phyloP scores from a whole-genome alignment of 1,140 invertebrate genomes.

The Solenopsis invicta region DNA sequence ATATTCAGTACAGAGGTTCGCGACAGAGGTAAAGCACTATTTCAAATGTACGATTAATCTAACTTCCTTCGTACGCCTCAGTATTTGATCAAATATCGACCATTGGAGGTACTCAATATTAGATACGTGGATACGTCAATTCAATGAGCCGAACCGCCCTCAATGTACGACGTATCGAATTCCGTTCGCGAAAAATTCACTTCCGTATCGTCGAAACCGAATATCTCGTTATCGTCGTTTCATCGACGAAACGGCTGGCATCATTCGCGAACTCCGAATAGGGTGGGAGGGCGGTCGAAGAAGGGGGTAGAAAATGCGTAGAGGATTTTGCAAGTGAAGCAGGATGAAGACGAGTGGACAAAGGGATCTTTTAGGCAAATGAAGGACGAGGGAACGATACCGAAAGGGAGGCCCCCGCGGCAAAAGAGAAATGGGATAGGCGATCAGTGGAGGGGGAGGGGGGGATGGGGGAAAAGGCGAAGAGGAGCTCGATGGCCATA shows the following conservation, averaged over 20 bases:
- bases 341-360: conserved; percentile 76
- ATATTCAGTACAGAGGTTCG: neutral
- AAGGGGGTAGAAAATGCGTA: conserved; percentile 33
- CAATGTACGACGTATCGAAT: conserved; percentile 54
- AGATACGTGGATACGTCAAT: conserved; percentile 59
- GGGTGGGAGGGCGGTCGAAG: neutral
- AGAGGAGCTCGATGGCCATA: conserved; percentile 67
- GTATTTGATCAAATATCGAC: conserved; percentile 58
- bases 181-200: conserved; percentile 64
- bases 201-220: conserved; percentile 61
- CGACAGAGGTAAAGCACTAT: neutral
- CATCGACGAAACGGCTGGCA: conserved; percentile 61
- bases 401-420: conserved; percentile 64
- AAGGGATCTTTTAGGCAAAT: conserved; percentile 79
- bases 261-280: conserved; percentile 39
- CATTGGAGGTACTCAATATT: conserved; percentile 50
- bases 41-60: conserved; percentile 43
- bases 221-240: conserved; percentile 66
- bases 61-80: conserved; percentile 6
- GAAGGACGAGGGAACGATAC: conserved; percentile 75
- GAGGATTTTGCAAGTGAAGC: conserved; percentile 66
- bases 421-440: conserved; percentile 77
- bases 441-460: conserved; percentile 48
- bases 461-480: conserved; percentile 11
- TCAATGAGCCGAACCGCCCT: conserved; percentile 57